Evolutionary conservation across 2,797 vertebrate species (phyloP).

Genomic region (Scomberomorus guttatus): DNA sequence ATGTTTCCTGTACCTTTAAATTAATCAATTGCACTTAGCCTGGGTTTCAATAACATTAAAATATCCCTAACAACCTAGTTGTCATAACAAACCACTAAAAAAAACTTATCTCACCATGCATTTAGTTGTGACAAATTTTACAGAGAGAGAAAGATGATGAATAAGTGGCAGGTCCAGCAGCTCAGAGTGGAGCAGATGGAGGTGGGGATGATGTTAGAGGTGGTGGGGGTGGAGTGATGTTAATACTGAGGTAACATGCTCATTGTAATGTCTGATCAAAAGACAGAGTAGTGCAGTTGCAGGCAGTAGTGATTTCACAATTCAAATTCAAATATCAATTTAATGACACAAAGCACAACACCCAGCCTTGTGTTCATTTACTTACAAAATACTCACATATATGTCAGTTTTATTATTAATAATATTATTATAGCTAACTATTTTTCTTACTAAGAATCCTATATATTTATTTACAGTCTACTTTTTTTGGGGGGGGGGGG

Average conservation of each 20-base stretch:
- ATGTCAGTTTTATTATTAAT: too few species aligned
- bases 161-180: not conserved
- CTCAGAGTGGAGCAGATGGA: not conserved
- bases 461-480: too few species aligned
- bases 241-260: not conserved
- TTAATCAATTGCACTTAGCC: not conserved
- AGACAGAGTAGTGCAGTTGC: too few species aligned
- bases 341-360: too few species aligned
- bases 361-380: too few species aligned
- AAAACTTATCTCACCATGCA: not conserved
- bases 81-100: conserved; percentile 2
- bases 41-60: not conserved
- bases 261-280: too few species aligned
- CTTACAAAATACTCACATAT: too few species aligned
- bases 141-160: not conserved
- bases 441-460: too few species aligned
- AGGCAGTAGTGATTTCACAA: too few species aligned
- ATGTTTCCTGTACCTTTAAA: not conserved
- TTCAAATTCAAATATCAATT: too few species aligned
- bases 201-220: not conserved
- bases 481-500: too few species aligned
- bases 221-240: not conserved
- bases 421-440: too few species aligned
- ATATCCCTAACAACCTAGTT: not conserved
- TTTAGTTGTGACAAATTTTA: conserved; percentile 13